phyloP scores from a whole-genome alignment of 53 echinoderm and acorn worm genomes.

The Henricia sp. region DNA sequence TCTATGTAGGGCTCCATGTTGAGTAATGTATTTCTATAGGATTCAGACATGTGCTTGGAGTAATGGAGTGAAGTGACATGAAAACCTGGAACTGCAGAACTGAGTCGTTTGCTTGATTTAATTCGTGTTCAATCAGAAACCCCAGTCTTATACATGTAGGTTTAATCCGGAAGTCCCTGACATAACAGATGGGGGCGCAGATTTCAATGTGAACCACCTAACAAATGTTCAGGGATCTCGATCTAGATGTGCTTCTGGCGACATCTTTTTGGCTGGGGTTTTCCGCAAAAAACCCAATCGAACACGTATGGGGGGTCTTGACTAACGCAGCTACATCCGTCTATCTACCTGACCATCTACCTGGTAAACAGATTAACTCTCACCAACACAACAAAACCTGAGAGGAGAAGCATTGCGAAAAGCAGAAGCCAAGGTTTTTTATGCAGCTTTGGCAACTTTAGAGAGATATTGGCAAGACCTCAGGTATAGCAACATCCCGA shows the following conservation, averaged over 20 bases:
- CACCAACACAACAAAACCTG: neutral
- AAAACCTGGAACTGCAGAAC: too few species aligned
- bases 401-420: neutral
- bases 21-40: too few species aligned
- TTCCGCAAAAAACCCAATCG: slow-evolving; percentile 59
- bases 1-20: too few species aligned
- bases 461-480: neutral
- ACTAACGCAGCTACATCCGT: slow-evolving; percentile 1
- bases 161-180: too few species aligned
- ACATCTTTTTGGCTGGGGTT: slow-evolving; percentile 57
- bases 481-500: neutral
- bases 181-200: slow-evolving; percentile 57
- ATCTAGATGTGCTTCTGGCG: slow-evolving; percentile 47
- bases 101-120: too few species aligned
- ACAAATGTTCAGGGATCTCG: slow-evolving; percentile 55
- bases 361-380: neutral
- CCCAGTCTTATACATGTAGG: too few species aligned
- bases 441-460: neutral
- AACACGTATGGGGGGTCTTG: slow-evolving; percentile 3
- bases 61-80: too few species aligned
- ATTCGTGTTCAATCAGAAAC: too few species aligned
- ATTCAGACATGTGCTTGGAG: too few species aligned
- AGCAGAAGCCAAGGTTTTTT: slow-evolving; percentile 2
- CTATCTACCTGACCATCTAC: neutral
- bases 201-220: slow-evolving; percentile 55